Base-by-base conservation (phyloP, 2,888 invertebrate species). In the Andrena minutula region DNA sequence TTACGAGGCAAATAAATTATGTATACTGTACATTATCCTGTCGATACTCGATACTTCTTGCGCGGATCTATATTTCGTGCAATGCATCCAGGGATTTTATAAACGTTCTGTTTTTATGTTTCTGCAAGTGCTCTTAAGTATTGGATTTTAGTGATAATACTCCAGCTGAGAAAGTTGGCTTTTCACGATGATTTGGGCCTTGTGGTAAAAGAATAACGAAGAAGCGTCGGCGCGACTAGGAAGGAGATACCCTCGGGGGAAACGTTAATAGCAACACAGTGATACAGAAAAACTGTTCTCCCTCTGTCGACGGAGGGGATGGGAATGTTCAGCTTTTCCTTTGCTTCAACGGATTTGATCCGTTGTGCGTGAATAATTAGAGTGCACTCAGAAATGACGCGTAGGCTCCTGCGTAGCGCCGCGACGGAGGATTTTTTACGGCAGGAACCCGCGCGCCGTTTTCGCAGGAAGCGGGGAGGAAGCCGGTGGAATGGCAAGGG, bases 291-390 rank as follows among this genome's bases (percentile, higher is more conserved):
- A 79, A 71, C 65, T 10, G 30, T 64, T 30, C 41, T 16, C 41
- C 5, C 41, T 41, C 41, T 41, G 41, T 16, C 16, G 16, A 5
- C 41, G 4, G 41, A 5, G 41, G 41, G 41, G 16, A 51, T n/a
- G 53, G 8, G 47, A 82, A 63, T 58, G 51, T 83, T 73, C 72
- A 58, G 60, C 74, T 56, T 56, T 76, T 51, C 73, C 53, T 58
- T 82, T 73, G 58, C 79, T 71, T 35, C 75, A 7, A 23, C 47
- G 65, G 64, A 72, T 75, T 63, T 23, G 85, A 82, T 80, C 66
- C 75, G 85, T 66, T 74, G 83, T 81, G 83, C 83, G 85, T 86
- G 85, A 85, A 86, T 86, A 86, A 86, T 86, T 86, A 85, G 85
- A 71, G 76, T 72, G 86, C 69, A 58, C 77, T 79, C 77, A 75